phyloP scores from a whole-genome alignment of 2,888 invertebrate genomes.

The Neoaliturus tenellus region DNA sequence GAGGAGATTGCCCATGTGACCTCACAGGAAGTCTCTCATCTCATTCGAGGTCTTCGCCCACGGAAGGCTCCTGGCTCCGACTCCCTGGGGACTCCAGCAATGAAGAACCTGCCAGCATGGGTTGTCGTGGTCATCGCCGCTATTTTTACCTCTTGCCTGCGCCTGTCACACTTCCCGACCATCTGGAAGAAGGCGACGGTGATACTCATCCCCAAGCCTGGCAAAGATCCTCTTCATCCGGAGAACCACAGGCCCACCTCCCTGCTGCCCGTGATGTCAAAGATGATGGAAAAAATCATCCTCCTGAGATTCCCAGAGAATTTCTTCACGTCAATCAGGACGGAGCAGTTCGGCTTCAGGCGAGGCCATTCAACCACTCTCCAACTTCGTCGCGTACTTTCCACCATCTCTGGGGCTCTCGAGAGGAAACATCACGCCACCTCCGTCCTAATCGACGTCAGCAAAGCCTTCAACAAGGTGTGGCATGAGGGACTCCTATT shows the following conservation, averaged over 20 bases:
- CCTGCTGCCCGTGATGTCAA: constrained; percentile 59
- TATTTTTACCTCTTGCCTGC: constrained; percentile 44
- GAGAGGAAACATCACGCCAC: constrained; percentile 65
- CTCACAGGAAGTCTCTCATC: neutral
- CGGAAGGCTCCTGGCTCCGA: neutral
- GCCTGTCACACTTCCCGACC: constrained; percentile 62
- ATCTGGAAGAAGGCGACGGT: constrained; percentile 65
- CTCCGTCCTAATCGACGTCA: no score
- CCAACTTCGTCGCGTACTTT: constrained; percentile 66
- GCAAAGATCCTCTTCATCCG: constrained; percentile 60
- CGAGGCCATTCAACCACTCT: constrained; percentile 64
- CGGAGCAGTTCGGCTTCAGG: constrained; percentile 66
- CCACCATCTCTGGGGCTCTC: constrained; percentile 65
- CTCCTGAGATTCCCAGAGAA: neutral
- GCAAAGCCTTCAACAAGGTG: constrained; percentile 69
- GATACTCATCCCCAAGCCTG: constrained; percentile 65
- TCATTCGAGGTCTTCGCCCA: neutral
- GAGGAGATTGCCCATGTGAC: neutral
- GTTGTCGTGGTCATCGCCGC: neutral
- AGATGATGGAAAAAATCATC: constrained; percentile 65
- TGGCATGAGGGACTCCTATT: constrained; percentile 68
- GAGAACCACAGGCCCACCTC: neutral
- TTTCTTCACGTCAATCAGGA: constrained; percentile 57
- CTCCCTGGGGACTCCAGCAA: neutral
- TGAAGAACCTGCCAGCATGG: constrained; percentile 24